phyloP scores from a whole-genome alignment of 2,113 vertebrate genomes.

The Rhinopomastus cyanomelas region DNA sequence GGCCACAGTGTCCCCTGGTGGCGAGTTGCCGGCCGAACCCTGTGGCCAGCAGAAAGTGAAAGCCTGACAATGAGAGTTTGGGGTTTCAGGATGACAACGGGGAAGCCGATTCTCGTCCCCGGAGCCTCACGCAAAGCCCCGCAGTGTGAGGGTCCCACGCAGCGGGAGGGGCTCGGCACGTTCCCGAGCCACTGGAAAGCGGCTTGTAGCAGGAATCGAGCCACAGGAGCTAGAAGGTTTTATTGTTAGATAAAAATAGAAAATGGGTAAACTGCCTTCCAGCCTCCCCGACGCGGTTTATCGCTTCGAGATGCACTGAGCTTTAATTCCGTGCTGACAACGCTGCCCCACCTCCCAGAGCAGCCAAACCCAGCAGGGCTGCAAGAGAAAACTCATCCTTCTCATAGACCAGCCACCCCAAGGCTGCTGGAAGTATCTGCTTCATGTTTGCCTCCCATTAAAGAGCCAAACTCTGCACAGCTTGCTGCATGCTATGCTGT shows the following conservation, averaged over 20 bases:
- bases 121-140: neutral
- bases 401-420: neutral
- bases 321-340: neutral
- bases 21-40: neutral
- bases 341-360: neutral
- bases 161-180: rapidly evolving
- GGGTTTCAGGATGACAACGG: neutral
- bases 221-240: neutral
- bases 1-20: constrained; percentile 18
- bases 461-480: neutral
- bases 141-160: neutral
- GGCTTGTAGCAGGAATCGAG: neutral
- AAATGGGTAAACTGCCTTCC: neutral
- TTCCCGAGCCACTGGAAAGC: neutral
- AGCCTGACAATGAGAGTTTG: neutral
- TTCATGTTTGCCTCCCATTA: neutral
- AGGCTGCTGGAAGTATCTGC: neutral
- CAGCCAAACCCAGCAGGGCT: neutral
- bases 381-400: neutral
- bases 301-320: neutral
- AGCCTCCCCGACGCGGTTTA: neutral
- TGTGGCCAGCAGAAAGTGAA: neutral
- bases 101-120: rapidly evolving
- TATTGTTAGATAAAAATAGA: neutral
- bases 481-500: neutral